Evolutionary conservation across 2,797 vertebrate species (phyloP).

Genomic region (Eulemur rubriventer): DNA sequence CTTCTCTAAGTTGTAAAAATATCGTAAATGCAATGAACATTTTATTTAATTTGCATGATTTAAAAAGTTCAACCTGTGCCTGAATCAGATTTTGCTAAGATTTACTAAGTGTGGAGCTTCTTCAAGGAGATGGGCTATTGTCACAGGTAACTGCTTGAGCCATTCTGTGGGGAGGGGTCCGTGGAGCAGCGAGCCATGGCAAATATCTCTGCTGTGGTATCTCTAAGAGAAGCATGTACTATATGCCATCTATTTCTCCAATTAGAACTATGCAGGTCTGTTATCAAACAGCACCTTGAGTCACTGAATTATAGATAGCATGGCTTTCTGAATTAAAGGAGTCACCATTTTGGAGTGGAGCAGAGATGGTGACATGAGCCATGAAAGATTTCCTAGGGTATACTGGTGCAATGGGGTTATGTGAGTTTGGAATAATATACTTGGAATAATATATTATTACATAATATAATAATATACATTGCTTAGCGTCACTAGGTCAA

Average conservation of each 20-base stretch:
- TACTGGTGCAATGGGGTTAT: too few species aligned
- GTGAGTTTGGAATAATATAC: not conserved
- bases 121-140: conserved; percentile 20
- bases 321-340: not conserved
- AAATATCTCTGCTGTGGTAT: not conserved
- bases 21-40: not conserved
- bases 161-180: too few species aligned
- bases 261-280: not conserved
- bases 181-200: not conserved
- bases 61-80: conserved; percentile 26
- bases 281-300: not conserved
- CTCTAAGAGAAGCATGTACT: not conserved
- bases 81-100: conserved; percentile 60
- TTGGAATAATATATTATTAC: not conserved
- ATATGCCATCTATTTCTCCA: not conserved
- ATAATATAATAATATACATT: too few species aligned
- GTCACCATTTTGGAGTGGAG: not conserved
- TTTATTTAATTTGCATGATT: conserved; percentile 60
- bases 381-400: not conserved
- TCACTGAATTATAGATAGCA: not conserved
- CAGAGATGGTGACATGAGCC: not conserved
- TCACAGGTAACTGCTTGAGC: conserved; percentile 33
- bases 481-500: not conserved
- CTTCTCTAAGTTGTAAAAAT: not conserved
- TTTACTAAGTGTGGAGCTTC: conserved; percentile 19